Evolutionary conservation across 2,113 vertebrate genomes (phyloP).

Genomic region (Indri indri): DNA sequence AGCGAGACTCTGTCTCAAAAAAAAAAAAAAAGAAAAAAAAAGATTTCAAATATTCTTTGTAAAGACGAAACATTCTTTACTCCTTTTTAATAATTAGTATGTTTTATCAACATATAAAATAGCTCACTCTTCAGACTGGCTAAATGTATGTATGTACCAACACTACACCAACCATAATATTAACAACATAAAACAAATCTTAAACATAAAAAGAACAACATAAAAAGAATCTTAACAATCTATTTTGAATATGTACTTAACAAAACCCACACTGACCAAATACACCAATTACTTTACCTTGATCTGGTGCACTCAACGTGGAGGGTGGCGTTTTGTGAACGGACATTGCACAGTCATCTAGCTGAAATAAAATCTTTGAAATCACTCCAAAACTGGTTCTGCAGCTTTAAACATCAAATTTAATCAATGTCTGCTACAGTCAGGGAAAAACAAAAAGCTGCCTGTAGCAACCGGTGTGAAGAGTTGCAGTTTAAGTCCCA

Average conservation of each 20-base stretch:
- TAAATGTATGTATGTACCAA: constrained; percentile 1
- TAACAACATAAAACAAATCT: neutral
- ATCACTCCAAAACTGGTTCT: neutral
- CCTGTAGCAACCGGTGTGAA: neutral
- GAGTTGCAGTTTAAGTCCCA: neutral
- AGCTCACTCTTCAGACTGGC: neutral
- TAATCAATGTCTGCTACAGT: neutral
- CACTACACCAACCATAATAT: neutral
- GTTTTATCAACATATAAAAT: neutral
- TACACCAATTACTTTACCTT: neutral
- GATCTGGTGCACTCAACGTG: neutral
- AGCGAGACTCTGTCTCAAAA: no score
- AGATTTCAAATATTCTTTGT: constrained; percentile 1
- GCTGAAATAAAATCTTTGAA: constrained; percentile 17
- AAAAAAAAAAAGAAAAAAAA: no score
- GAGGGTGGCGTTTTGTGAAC: neutral
- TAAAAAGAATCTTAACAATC: neutral
- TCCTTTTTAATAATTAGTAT: neutral
- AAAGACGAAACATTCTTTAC: neutral
- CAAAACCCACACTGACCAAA: neutral
- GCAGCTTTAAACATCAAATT: neutral
- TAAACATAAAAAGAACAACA: no score
- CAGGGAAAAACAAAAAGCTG: neutral
- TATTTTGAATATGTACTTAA: neutral
- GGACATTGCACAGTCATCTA: neutral